A percentile compares a stretch with the other conserved stretches of the same genome.
These are phyloP conservation scores for Aleiodes testaceus DNA, from an alignment of 2,888 invertebrate species.

Conservation along the genomic window DNA sequence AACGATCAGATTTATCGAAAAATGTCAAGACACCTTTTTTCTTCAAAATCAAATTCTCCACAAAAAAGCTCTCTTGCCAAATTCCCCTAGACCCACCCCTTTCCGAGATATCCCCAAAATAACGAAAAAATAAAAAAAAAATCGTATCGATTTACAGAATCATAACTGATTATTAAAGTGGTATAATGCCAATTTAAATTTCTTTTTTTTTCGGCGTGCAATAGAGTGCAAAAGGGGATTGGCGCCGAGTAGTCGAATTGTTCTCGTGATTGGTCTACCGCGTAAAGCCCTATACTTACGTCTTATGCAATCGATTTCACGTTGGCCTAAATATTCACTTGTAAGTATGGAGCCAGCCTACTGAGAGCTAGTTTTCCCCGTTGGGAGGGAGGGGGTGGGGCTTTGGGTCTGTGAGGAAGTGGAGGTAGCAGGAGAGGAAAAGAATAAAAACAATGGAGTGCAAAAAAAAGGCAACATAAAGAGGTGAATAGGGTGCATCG, in stretches of 20 bases:
- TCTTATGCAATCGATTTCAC: conserved; percentile 55
- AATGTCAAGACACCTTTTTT: too few relatives aligned
- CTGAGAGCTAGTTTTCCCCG: conserved; percentile 21
- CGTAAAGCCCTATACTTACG: conserved; percentile 52
- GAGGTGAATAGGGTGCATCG: conserved; percentile 31
- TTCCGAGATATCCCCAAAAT: background rate
- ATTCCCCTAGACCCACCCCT: too few relatives aligned
- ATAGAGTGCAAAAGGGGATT: conserved; percentile 33
- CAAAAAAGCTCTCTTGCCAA: too few relatives aligned
- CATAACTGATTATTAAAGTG: conserved; percentile 35
- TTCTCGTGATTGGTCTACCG: conserved; percentile 43
- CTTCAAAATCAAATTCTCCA: too few relatives aligned
- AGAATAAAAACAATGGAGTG: background rate
- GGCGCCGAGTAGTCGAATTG: conserved; percentile 44
- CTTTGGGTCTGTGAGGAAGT: background rate
- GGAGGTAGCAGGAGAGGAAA: conserved; percentile 1
- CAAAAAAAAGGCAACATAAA: background rate
- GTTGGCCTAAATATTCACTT: conserved; percentile 53
- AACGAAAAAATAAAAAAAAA: background rate
- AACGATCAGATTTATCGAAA: too few relatives aligned
- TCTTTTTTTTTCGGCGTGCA: background rate
- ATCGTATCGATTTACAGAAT: background rate
- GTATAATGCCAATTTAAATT: conserved; percentile 19
- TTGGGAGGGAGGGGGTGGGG: conserved; percentile 3
- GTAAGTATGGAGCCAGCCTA: conserved; percentile 36